Evolutionary conservation across 2,113 vertebrate genomes (phyloP).

Genomic region (Forbesichthys papilliferus): DNA sequence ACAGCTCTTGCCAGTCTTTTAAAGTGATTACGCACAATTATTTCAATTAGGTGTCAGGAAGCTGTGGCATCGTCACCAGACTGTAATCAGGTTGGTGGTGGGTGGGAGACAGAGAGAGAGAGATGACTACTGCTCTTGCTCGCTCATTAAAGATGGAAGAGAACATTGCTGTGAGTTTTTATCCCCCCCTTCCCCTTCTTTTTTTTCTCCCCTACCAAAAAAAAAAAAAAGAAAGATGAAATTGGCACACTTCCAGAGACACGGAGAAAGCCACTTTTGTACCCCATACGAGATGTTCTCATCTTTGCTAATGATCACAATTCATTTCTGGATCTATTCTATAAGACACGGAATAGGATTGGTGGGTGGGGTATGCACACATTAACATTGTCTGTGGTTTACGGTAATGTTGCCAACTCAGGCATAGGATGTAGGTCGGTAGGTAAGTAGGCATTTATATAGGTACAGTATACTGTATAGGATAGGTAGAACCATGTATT

Average conservation of each 20-base stretch:
- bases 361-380: slow-evolving; percentile 41
- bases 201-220: background rate
- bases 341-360: slow-evolving; percentile 37
- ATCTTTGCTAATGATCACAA: slow-evolving; percentile 55
- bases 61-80: slow-evolving; percentile 63
- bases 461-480: no score
- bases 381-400: slow-evolving; percentile 25
- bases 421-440: no score
- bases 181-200: no score
- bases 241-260: slow-evolving; percentile 19
- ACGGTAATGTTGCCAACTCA: background rate
- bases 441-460: no score
- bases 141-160: slow-evolving; percentile 56
- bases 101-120: slow-evolving; percentile 28
- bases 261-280: slow-evolving; percentile 26
- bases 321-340: slow-evolving; percentile 39
- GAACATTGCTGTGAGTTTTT: slow-evolving; percentile 28
- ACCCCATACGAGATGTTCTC: slow-evolving; percentile 43
- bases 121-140: slow-evolving; percentile 38
- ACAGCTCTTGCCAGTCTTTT: slow-evolving; percentile 70
- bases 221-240: no score
- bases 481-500: no score
- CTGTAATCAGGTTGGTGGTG: slow-evolving; percentile 62
- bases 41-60: slow-evolving; percentile 71
- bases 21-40: slow-evolving; percentile 72